A percentile compares a stretch with the other conserved stretches of the same genome.
phyloP scores from a whole-genome alignment of 2,797 vertebrate genomes.

The Echiichthys vipera region DNA sequence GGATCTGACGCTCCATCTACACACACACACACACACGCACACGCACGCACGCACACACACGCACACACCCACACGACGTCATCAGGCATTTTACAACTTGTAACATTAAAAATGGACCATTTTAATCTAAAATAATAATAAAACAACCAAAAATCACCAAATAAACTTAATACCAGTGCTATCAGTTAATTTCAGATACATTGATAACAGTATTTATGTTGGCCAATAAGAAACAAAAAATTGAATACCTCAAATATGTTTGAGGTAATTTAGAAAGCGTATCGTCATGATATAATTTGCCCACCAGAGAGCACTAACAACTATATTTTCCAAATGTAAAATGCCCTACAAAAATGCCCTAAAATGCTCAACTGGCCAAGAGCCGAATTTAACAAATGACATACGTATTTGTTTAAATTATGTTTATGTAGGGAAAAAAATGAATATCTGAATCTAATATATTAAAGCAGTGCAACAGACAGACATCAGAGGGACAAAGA shows the following conservation, averaged over 20 bases:
- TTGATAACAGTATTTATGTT: not conserved
- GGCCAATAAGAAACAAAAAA: not conserved
- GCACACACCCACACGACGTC: not conserved
- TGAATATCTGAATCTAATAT: not conserved
- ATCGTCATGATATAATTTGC: not conserved
- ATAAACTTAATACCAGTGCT: not conserved
- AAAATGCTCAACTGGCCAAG: no score
- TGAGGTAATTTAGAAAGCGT: not conserved
- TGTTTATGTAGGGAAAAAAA: not conserved
- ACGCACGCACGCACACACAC: constrained; percentile 9
- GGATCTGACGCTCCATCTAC: constrained; percentile 92
- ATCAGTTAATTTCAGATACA: not conserved
- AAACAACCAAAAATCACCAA: not conserved
- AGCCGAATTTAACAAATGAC: not conserved
- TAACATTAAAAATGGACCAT: not conserved
- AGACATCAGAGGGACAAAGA: not conserved
- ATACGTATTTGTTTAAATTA: not conserved
- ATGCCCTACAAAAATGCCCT: not conserved
- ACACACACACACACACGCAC: constrained; percentile 8
- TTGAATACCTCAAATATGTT: not conserved
- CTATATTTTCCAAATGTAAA: not conserved
- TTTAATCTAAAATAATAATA: not conserved
- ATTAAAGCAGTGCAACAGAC: not conserved
- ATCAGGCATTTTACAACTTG: not conserved
- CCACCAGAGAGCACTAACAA: constrained; percentile 2